phyloP scores from a whole-genome alignment of 2,113 vertebrate genomes.

The Zonotrichia leucophrys region DNA sequence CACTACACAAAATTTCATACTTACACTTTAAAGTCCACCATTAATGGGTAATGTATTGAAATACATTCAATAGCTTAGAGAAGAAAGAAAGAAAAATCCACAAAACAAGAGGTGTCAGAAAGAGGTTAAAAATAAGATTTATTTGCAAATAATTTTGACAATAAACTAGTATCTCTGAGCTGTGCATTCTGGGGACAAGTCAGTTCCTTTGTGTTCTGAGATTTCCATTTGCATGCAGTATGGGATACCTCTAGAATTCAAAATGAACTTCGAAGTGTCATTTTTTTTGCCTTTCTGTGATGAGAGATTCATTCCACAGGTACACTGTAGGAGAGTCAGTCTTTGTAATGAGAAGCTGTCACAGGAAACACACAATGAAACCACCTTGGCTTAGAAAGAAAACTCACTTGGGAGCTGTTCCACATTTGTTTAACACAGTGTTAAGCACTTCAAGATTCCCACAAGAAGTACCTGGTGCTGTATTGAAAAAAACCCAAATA shows the following conservation, averaged over 20 bases:
- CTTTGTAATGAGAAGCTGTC: neutral
- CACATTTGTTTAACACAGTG: neutral
- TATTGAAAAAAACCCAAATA: neutral
- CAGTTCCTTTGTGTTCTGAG: neutral
- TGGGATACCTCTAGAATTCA: neutral
- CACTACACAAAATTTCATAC: neutral
- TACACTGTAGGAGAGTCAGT: neutral
- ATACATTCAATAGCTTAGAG: neutral
- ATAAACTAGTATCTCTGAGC: neutral
- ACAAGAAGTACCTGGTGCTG: neutral
- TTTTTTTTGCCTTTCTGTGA: constrained; percentile 22
- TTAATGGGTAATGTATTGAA: neutral
- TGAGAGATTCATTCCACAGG: constrained; percentile 1
- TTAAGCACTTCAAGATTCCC: neutral
- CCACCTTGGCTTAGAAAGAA: neutral
- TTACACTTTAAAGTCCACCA: neutral
- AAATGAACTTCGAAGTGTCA: neutral
- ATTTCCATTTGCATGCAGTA: neutral
- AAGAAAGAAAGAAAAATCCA: neutral
- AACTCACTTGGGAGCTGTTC: neutral
- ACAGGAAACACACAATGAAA: neutral
- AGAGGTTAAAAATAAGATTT: constrained; percentile 57
- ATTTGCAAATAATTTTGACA: constrained; percentile 54
- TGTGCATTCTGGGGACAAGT: neutral
- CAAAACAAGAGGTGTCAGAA: constrained; percentile 11